phyloP scores from a whole-genome alignment of 2,888 invertebrate genomes.

The Villa cingulata region DNA sequence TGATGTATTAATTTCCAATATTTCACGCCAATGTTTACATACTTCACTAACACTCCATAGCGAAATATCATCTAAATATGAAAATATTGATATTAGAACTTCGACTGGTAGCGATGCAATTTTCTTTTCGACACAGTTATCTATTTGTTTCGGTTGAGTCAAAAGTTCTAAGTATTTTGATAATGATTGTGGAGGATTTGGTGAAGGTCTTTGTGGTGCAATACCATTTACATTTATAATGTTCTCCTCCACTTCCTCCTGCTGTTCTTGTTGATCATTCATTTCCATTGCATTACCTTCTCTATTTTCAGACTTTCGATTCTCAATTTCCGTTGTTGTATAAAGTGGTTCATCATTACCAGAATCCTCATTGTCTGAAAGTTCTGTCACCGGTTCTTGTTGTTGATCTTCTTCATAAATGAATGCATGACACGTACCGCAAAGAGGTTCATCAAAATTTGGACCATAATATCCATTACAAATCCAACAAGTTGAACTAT shows the following conservation, averaged over 20 bases:
- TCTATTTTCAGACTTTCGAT: conserved; percentile 20
- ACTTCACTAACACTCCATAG: conserved; percentile 80
- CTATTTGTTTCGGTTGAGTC: conserved; percentile 8
- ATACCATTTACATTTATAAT: conserved; percentile 14
- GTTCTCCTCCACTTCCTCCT: conserved; percentile 8
- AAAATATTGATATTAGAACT: conserved; percentile 78
- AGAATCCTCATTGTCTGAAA: conserved; percentile 79
- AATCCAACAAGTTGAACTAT: conserved; percentile 48
- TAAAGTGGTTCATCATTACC: conserved; percentile 80
- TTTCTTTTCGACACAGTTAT: conserved; percentile 16
- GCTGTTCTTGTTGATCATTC: neutral
- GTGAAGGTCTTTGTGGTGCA: conserved; percentile 15
- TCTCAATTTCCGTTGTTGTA: conserved; percentile 23
- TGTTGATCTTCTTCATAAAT: conserved; percentile 44
- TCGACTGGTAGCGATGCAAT: conserved; percentile 30
- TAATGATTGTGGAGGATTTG: conserved; percentile 24
- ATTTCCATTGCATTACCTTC: conserved; percentile 7
- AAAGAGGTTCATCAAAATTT: conserved; percentile 80
- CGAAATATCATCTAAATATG: conserved; percentile 81
- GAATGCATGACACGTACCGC: conserved; percentile 83
- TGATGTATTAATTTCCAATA: conserved; percentile 64
- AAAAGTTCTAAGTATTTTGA: conserved; percentile 30
- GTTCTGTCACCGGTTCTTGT: conserved; percentile 31
- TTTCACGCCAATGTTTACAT: conserved; percentile 69
- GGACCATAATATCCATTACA: conserved; percentile 90